These are phyloP conservation scores for Geococcyx californianus DNA, from an alignment of 2,113 vertebrate species.

Conservation along the genomic window DNA sequence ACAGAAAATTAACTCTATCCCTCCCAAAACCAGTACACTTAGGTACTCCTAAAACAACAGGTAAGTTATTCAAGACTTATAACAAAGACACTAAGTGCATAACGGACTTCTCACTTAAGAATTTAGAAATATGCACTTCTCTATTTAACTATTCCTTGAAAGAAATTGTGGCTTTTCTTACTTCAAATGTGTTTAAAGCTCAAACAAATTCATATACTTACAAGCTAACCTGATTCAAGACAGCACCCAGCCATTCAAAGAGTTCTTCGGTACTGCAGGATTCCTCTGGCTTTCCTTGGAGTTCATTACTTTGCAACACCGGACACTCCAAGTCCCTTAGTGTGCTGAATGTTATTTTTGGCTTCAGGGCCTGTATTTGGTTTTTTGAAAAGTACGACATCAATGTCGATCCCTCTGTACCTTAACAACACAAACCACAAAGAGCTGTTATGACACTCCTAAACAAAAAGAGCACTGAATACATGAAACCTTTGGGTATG, in stretches of 20 bases:
- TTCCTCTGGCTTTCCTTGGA: slow-evolving; percentile 63
- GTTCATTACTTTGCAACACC: slow-evolving; percentile 60
- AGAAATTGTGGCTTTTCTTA: neutral
- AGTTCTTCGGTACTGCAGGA: slow-evolving; percentile 80
- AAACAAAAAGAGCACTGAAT: neutral
- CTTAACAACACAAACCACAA: slow-evolving; percentile 66
- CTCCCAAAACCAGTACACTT: neutral
- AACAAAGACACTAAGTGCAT: no score
- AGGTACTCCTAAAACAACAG: neutral
- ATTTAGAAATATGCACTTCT: no score
- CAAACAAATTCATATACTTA: slow-evolving; percentile 63
- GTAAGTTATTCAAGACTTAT: neutral
- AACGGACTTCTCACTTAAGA: neutral
- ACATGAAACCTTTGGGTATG: neutral
- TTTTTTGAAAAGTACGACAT: slow-evolving; percentile 81
- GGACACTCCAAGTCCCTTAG: slow-evolving; percentile 79
- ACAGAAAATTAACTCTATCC: neutral
- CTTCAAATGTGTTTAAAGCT: neutral
- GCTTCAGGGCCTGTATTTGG: slow-evolving; percentile 77
- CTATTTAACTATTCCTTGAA: neutral
- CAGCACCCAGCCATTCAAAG: slow-evolving; percentile 91
- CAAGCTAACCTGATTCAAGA: slow-evolving; percentile 77
- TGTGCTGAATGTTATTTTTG: slow-evolving; percentile 65
- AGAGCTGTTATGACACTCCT: neutral
- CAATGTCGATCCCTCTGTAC: slow-evolving; percentile 70